These are phyloP conservation scores for Luehdorfia chinensis DNA, from an alignment of 1,140 invertebrate species.

Conservation along the genomic window DNA sequence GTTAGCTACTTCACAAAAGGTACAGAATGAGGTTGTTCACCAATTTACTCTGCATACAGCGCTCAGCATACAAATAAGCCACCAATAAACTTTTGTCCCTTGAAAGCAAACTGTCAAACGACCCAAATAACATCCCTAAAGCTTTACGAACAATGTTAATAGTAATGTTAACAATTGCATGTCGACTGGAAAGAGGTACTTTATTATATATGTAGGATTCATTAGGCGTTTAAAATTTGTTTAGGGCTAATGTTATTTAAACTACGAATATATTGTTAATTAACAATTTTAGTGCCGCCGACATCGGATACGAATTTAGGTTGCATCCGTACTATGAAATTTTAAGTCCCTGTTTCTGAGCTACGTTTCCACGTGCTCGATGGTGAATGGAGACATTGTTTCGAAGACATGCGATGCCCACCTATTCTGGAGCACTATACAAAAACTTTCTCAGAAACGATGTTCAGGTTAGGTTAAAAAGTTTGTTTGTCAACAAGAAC, in stretches of 20 bases:
- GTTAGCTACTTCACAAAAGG: constrained; percentile 17
- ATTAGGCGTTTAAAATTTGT: constrained; percentile 2
- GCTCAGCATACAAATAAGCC: constrained; percentile 39
- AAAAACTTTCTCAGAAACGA: too few species aligned
- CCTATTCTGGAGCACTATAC: too few species aligned
- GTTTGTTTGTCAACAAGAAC: too few species aligned
- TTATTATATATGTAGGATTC: constrained; percentile 10
- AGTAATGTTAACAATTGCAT: constrained; percentile 29
- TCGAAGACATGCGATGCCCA: too few species aligned
- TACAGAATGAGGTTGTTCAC: constrained; percentile 18
- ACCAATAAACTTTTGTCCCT: constrained; percentile 42
- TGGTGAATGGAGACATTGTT: too few species aligned
- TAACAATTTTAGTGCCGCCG: too few species aligned
- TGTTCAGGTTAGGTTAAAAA: too few species aligned
- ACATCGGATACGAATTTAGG: too few species aligned
- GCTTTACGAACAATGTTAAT: constrained; percentile 31
- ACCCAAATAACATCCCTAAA: constrained; percentile 25
- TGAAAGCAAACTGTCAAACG: constrained; percentile 40
- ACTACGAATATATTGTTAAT: neutral
- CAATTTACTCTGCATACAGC: constrained; percentile 34
- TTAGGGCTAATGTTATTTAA: neutral
- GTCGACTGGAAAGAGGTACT: constrained; percentile 13
- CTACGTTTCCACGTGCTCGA: too few species aligned
- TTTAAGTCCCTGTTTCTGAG: too few species aligned
- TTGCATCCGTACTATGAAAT: too few species aligned